Percentiles rank a stretch among this genome's conserved stretches.
Conservation (phyloP, 2,797 vertebrate genomes). For the Brachyalestes nurse region DNA sequence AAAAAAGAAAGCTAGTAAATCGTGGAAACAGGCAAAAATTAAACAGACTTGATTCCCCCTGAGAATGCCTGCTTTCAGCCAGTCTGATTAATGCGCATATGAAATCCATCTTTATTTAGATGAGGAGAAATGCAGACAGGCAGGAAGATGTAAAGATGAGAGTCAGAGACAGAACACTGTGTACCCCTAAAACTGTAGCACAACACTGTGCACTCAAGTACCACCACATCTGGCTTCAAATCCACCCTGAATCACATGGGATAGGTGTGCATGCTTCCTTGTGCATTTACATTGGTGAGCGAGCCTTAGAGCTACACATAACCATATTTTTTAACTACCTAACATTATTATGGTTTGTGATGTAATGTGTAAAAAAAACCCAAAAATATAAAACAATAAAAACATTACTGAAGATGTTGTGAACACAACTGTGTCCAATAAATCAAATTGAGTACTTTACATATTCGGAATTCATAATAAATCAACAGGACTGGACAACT, state of each 20-base stretch:
- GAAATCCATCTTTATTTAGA: conserved; percentile 68
- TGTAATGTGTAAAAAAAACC: too few species aligned
- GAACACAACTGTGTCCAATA: too few species aligned
- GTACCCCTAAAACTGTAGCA: not conserved
- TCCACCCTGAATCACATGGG: not conserved
- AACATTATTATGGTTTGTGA: too few species aligned
- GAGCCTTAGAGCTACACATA: not conserved
- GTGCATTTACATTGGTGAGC: not conserved
- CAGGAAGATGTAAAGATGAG: conserved; percentile 23
- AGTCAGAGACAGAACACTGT: not conserved
- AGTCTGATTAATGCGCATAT: conserved; percentile 71
- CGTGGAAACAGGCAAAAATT: conserved; percentile 33
- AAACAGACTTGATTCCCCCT: conserved; percentile 4
- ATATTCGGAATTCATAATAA: too few species aligned
- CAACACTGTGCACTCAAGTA: not conserved
- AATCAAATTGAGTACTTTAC: too few species aligned
- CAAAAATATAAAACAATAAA: too few species aligned
- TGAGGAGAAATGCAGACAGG: conserved; percentile 39
- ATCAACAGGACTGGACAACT: too few species aligned
- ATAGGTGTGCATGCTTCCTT: not conserved
- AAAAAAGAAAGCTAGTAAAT: conserved; percentile 17
- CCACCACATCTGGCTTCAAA: not conserved
- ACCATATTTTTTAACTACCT: too few species aligned
- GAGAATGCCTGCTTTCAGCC: conserved; percentile 42
- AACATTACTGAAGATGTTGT: too few species aligned